Evolutionary conservation across 1,140 invertebrate species (phyloP), one percentile per base, ranked within the genome.

Genomic region (Spodoptera frugiperda): DNA sequence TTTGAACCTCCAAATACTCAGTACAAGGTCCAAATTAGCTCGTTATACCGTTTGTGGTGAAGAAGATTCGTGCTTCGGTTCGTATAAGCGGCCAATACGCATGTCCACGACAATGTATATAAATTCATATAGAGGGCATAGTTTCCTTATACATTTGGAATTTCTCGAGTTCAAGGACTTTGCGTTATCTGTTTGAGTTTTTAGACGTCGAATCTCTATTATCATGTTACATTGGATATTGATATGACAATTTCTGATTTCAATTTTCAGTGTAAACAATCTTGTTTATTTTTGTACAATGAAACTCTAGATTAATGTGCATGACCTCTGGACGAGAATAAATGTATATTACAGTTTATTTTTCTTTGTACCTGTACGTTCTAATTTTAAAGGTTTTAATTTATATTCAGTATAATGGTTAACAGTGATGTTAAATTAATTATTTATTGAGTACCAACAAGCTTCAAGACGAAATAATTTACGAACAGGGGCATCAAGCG

Each of bases 151-250:
- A 88, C 87, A 89, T 93, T 94, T 88, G 76, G 87, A 89, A 91
- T 93, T 92, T 87, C 78, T 86, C 81, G 91, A 91, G 91, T 93
- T 94, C 92, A 94, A 94, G 92, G 92, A 91, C 90, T 92, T 87
- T 73, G 67, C 61, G 80, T 85, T 91, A 87, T 92, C 88, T 87
- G 80, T 87, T 89, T 84, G 84, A 91, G 85, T 87, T 87, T 87
- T 87, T 79, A 59, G 72, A 44, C 67, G 57, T 78, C 68, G 72
- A 76, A 78, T 76, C 76, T 80, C 48, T 77, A 79, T 82, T 78
- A 77, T 84, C 76, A 46, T 71, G 49, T 82, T 84, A 61, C 61
- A 78, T 70, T 53, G 59, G 68, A 67, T 67, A 82, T 79, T 76
- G 71, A 75, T 73, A 59, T 65, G 67, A 71, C 51, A 76, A 72